A percentile compares a stretch with the other conserved stretches of the same genome.
These are phyloP conservation scores for Ctenoplectra terminalis DNA, from an alignment of 1,140 invertebrate genomes.

Conservation along the genomic window DNA sequence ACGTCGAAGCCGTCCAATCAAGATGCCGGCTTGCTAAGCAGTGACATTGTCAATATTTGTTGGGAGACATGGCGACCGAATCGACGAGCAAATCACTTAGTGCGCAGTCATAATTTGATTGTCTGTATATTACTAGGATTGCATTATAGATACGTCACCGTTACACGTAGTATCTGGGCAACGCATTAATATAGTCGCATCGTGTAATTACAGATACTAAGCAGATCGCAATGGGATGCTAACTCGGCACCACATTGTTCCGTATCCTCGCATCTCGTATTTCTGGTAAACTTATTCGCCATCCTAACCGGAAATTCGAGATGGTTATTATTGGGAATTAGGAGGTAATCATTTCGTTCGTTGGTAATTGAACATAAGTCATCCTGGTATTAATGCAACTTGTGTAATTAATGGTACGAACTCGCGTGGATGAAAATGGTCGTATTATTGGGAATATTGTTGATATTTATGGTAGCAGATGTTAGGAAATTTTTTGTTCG, in stretches of 20 bases:
- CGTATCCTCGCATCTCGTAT: not conserved
- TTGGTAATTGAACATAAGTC: not conserved
- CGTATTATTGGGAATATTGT: no score
- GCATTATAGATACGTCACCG: constrained; percentile 23
- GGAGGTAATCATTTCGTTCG: not conserved
- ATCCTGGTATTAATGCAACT: not conserved
- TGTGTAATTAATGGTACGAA: not conserved
- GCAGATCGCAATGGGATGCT: not conserved
- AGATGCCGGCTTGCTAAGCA: not conserved
- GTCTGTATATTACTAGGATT: constrained; percentile 17
- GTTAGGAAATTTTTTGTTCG: no score
- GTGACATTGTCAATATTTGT: not conserved
- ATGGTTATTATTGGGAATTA: not conserved
- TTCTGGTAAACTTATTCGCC: not conserved
- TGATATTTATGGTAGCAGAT: no score
- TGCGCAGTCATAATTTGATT: constrained; percentile 20
- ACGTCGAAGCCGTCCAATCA: not conserved
- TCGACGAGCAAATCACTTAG: not conserved
- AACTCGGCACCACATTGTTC: not conserved
- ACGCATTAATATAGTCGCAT: constrained; percentile 12
- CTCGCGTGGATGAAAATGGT: no score
- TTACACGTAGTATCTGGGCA: not conserved
- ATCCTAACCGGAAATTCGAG: no score
- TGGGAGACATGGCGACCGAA: not conserved
- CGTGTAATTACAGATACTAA: constrained; percentile 21